Conservation (phyloP, 2,797 vertebrate species). For the Clarias pachynema region DNA sequence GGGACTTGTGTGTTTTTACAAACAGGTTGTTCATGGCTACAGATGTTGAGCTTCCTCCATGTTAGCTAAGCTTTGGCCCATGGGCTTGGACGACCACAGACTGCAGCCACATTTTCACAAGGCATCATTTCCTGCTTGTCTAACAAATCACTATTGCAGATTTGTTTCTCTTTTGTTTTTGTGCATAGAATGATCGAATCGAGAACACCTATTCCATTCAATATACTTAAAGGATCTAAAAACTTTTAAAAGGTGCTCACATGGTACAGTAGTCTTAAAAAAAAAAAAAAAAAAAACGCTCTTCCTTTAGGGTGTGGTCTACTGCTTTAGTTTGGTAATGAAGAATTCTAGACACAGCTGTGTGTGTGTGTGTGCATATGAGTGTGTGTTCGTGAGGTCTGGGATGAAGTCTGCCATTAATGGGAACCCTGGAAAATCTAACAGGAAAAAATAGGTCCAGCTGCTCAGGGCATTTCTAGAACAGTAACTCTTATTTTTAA, state of each 20-base stretch:
- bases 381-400: conserved; percentile 11
- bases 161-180: not conserved
- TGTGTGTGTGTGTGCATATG: conserved; percentile 17
- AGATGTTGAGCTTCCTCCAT: conserved; percentile 60
- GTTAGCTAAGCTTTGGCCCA: conserved; percentile 54
- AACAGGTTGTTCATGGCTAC: conserved; percentile 64
- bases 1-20: conserved; percentile 63
- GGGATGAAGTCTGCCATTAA: conserved; percentile 42
- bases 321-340: not conserved
- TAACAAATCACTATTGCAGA: conserved; percentile 24
- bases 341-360: conserved; percentile 34
- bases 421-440: conserved; percentile 50
- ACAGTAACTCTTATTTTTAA: conserved; percentile 55
- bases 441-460: conserved; percentile 57
- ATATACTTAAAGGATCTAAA: not conserved
- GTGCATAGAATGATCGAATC: not conserved
- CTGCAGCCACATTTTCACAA: conserved; percentile 38
- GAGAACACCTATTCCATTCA: not conserved
- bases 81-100: conserved; percentile 52
- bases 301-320: conserved; percentile 18
- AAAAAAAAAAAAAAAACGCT: not conserved
- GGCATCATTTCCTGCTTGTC: conserved; percentile 42
- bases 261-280: not conserved
- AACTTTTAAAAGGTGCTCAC: not conserved
- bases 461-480: conserved; percentile 46